Conservation (phyloP, 1,140 invertebrate species). For the Pseudomyrmex concolor region DNA sequence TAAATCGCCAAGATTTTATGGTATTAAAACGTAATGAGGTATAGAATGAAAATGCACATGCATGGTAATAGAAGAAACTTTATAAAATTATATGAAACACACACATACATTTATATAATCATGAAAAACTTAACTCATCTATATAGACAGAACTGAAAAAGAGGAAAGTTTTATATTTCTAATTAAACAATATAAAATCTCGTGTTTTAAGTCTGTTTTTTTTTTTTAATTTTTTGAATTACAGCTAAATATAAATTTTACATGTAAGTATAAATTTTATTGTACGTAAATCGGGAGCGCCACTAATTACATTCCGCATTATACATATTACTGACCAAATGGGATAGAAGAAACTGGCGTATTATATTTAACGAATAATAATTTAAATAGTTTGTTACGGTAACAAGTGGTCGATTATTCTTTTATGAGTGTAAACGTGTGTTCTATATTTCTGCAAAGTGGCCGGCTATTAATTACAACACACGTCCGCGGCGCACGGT, state of each 20-base stretch:
- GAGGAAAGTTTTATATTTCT: no score
- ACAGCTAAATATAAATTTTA: neutral
- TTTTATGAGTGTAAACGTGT: conserved; percentile 38
- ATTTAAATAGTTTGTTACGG: conserved; percentile 35
- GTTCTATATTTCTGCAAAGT: conserved; percentile 31
- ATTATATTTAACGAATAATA: neutral
- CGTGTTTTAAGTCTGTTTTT: no score
- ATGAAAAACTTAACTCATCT: no score
- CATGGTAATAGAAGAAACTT: neutral
- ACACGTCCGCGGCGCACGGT: conserved; percentile 19
- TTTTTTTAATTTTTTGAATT: no score
- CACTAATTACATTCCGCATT: neutral
- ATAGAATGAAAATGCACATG: neutral
- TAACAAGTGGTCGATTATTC: conserved; percentile 57
- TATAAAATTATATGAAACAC: no score
- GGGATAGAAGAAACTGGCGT: neutral
- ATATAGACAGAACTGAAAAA: no score
- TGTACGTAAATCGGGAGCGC: no score
- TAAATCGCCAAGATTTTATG: conserved; percentile 8
- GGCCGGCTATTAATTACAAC: conserved; percentile 46
- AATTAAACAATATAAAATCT: no score
- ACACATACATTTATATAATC: no score
- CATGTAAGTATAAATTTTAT: neutral
- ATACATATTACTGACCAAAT: neutral
- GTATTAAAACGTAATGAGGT: neutral